Percentiles rank a stretch among this genome's conserved stretches.
Evolutionary conservation across 2,888 invertebrate species (phyloP).

Genomic region (Noctua pronuba): DNA sequence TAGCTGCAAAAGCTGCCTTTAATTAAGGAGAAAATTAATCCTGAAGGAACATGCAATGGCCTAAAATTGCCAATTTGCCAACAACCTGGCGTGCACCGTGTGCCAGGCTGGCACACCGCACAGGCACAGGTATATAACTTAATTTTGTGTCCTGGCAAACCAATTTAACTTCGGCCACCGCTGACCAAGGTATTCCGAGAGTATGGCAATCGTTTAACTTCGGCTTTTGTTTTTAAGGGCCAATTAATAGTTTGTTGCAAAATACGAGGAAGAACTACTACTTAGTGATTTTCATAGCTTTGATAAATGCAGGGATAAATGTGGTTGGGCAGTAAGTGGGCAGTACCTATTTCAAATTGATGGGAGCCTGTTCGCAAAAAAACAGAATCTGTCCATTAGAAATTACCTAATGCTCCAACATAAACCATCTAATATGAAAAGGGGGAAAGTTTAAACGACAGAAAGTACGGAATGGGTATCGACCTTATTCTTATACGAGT

Average conservation of each 20-base stretch:
- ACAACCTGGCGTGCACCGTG: constrained; percentile 56
- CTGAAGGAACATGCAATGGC: constrained; percentile 45
- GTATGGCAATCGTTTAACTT: constrained; percentile 66
- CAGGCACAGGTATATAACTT: constrained; percentile 68
- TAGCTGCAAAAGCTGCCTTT: constrained; percentile 34
- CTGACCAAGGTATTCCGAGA: constrained; percentile 72
- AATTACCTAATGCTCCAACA: neutral
- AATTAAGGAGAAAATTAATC: constrained; percentile 57
- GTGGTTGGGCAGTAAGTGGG: neutral
- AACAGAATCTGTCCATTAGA: neutral
- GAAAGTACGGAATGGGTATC: neutral
- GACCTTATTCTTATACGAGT: constrained; percentile 6
- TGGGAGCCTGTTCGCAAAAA: neutral
- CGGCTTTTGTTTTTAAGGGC: constrained; percentile 44
- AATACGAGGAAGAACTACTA: neutral
- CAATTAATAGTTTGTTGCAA: constrained; percentile 26
- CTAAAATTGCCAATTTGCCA: constrained; percentile 64
- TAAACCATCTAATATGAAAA: neutral
- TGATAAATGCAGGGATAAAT: neutral
- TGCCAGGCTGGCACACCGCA: constrained; percentile 53
- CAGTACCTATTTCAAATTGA: neutral
- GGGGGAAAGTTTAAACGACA: neutral
- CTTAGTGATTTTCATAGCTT: neutral
- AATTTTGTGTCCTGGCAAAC: constrained; percentile 76
- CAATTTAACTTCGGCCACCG: constrained; percentile 79